Evolutionary conservation across 2,888 invertebrate species (phyloP).

Genomic region (Athripsodes cinereus): DNA sequence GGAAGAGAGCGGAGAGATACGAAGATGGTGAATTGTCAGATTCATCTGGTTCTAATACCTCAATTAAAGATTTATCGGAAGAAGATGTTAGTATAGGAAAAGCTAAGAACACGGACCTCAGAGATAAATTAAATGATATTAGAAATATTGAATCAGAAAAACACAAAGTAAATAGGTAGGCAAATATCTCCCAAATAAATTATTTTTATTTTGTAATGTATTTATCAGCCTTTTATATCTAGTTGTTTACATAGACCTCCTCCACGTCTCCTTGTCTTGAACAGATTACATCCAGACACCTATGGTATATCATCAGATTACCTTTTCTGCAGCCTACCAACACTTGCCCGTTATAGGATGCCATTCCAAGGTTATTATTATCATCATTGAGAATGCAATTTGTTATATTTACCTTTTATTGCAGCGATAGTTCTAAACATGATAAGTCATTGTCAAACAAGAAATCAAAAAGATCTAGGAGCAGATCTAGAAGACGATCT

Average conservation of each 20-base stretch:
- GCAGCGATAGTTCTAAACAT: constrained; percentile 10
- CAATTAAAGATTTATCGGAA: constrained; percentile 40
- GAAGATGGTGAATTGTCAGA: constrained; percentile 60
- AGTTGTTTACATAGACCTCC: no score
- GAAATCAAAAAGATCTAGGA: constrained; percentile 15
- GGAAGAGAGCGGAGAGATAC: constrained; percentile 53
- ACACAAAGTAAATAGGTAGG: neutral
- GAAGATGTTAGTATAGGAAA: constrained; percentile 32
- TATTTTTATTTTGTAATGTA: no score
- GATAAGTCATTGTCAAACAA: constrained; percentile 14
- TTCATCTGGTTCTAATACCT: constrained; percentile 37
- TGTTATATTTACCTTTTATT: neutral
- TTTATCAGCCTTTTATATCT: no score
- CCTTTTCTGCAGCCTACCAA: no score
- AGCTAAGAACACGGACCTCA: constrained; percentile 28
- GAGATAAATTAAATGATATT: constrained; percentile 17
- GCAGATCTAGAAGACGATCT: constrained; percentile 28
- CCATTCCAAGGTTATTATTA: no score
- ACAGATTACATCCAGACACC: no score
- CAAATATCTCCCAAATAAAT: neutral
- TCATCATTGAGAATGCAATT: no score
- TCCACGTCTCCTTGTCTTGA: no score
- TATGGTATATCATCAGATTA: no score
- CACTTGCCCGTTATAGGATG: no score
- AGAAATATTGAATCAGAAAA: constrained; percentile 9